A percentile compares a stretch with the other conserved stretches of the same genome.
These are phyloP conservation scores for Labrus mixtus DNA, from an alignment of 2,113 vertebrate species.

Conservation along the genomic window DNA sequence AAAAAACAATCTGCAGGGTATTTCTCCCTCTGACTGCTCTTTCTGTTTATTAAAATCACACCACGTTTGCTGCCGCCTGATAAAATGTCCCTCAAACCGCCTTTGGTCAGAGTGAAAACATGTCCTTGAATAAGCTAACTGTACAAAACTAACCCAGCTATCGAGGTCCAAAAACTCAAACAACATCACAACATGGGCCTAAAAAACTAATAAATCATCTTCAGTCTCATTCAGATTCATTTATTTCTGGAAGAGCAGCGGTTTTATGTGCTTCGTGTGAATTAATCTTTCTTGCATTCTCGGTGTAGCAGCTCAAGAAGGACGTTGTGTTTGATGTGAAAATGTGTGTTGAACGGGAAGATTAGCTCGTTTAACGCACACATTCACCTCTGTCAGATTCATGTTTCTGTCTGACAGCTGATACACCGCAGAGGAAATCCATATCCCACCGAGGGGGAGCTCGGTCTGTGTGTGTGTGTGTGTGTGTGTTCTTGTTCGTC, in stretches of 20 bases:
- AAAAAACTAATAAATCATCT: not conserved
- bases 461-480: not conserved
- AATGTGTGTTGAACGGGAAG: not conserved
- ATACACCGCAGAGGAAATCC: slow-evolving; percentile 12
- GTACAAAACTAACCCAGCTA: not conserved
- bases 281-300: not conserved
- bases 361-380: not conserved
- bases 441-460: slow-evolving; percentile 17
- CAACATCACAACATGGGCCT: not conserved
- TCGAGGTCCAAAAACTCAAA: not conserved
- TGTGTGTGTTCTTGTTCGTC: not conserved
- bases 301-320: not conserved
- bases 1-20: not conserved
- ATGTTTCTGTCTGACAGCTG: slow-evolving; percentile 13
- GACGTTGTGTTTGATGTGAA: not conserved
- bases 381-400: slow-evolving; percentile 28
- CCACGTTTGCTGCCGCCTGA: not conserved
- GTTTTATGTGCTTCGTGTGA: not conserved
- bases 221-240: not conserved
- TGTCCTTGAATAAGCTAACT: not conserved
- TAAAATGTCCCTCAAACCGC: not conserved
- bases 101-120: not conserved
- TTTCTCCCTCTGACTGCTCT: slow-evolving; percentile 13
- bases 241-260: accelerated
- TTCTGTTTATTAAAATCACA: not conserved